Percentiles rank a stretch among this genome's conserved stretches.
Evolutionary conservation across 2,113 vertebrate genomes (phyloP).

Genomic region (Muscicapa adusta): DNA sequence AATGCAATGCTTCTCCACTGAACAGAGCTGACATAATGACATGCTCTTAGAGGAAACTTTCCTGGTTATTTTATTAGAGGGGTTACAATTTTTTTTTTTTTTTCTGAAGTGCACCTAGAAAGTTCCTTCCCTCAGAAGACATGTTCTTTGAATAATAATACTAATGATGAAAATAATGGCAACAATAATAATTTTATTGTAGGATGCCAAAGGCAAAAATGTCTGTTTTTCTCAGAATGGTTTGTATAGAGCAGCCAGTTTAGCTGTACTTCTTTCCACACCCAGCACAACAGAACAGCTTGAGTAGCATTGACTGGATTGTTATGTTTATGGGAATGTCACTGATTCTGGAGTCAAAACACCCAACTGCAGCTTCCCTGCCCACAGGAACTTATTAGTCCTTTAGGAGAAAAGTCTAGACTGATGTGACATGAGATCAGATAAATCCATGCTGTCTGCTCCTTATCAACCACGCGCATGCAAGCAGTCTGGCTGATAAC

Average conservation of each 20-base stretch:
- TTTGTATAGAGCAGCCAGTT: not conserved
- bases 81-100: not conserved
- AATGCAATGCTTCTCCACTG: constrained; percentile 24
- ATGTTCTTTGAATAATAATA: not conserved
- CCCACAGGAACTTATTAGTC: not conserved
- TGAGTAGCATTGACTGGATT: not conserved
- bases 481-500: not conserved
- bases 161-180: not conserved
- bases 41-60: constrained; percentile 41
- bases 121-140: not conserved
- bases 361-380: not conserved
- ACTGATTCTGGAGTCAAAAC: not conserved
- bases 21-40: constrained; percentile 52
- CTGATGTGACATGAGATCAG: not conserved
- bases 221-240: not conserved
- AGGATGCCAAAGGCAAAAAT: not conserved
- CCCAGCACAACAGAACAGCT: not conserved
- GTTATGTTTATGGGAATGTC: not conserved
- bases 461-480: rapidly evolving
- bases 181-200: not conserved
- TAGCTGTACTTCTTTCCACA: not conserved
- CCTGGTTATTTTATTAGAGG: constrained; percentile 21
- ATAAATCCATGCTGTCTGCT: not conserved
- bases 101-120: not conserved
- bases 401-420: not conserved